Conservation (phyloP, 2,797 vertebrate genomes). For the Peromyscus eremicus region DNA sequence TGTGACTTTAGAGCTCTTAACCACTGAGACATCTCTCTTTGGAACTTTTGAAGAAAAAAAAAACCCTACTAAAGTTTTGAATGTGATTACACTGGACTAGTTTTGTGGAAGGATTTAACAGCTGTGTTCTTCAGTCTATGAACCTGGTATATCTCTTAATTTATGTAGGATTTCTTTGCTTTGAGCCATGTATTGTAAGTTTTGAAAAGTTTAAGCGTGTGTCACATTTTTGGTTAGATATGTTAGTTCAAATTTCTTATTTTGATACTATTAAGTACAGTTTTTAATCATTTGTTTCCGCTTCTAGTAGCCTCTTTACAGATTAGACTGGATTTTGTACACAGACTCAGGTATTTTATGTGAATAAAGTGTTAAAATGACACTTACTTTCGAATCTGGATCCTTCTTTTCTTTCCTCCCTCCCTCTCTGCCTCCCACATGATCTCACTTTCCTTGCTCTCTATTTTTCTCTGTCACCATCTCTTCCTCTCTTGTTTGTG, state of each 20-base stretch:
- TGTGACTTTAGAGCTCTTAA: background rate
- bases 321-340: background rate
- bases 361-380: conserved; percentile 6
- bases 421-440: accelerated
- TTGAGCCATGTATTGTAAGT: background rate
- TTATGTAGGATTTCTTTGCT: background rate
- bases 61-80: background rate
- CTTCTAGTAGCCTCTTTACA: background rate
- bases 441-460: accelerated
- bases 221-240: background rate
- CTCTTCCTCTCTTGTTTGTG: background rate
- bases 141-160: background rate
- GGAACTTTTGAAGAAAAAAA: background rate
- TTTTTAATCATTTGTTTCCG: background rate
- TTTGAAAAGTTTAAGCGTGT: background rate
- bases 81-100: background rate
- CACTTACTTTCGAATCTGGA: background rate
- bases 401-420: background rate
- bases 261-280: background rate
- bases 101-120: conserved; percentile 5
- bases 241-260: conserved; percentile 15
- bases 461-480: no score
- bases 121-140: background rate
- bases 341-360: background rate
- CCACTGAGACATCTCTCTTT: background rate